Evolutionary conservation across 2,113 vertebrate species (phyloP).

Genomic region (Malurus alboscapulatus): DNA sequence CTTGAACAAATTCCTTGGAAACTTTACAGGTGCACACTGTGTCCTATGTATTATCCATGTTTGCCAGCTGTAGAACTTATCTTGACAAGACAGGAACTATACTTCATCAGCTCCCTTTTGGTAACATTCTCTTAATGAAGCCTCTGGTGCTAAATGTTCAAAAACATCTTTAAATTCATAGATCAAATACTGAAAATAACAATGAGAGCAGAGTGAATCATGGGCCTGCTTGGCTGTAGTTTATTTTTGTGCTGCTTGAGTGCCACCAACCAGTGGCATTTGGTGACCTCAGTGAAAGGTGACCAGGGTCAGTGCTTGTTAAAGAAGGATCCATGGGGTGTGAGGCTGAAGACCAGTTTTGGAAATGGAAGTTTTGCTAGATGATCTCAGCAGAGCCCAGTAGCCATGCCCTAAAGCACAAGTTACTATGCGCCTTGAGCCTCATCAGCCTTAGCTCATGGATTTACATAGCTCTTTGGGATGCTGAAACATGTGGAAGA

Average conservation of each 20-base stretch:
- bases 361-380: background rate
- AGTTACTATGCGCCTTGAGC: background rate
- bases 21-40: constrained; percentile 47
- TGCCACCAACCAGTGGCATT: background rate
- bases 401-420: background rate
- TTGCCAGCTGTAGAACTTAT: background rate
- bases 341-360: background rate
- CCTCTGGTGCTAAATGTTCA: background rate
- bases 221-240: background rate
- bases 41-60: background rate
- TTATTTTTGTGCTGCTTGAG: constrained; percentile 44
- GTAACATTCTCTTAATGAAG: background rate
- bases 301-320: background rate
- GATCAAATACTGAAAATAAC: constrained; percentile 22
- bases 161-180: background rate
- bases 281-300: constrained; percentile 15
- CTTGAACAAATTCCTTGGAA: constrained; percentile 58
- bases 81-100: background rate
- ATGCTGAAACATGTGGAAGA: background rate
- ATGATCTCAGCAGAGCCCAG: background rate
- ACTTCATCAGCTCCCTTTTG: background rate
- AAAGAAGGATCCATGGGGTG: background rate
- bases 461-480: background rate
- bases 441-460: background rate
- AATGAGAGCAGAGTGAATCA: background rate